phyloP scores from a whole-genome alignment of 2,888 invertebrate genomes.

The Bruchidius siliquastri region DNA sequence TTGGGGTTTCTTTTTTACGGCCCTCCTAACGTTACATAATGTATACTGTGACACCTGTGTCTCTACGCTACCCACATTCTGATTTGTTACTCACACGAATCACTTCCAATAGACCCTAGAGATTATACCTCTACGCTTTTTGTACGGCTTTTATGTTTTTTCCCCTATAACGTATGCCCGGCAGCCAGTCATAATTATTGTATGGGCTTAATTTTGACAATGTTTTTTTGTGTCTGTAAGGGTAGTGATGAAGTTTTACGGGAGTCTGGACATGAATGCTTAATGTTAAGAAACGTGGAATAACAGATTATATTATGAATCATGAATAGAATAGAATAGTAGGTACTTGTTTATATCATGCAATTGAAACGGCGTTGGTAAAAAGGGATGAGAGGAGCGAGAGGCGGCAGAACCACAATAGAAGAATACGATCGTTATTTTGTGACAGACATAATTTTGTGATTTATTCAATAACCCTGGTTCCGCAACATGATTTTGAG shows the following conservation, averaged over 20 bases:
- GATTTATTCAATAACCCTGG: too few relatives aligned
- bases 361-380: too few relatives aligned
- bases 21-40: constrained; percentile 1
- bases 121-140: constrained; percentile 8
- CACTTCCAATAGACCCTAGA: constrained; percentile 17
- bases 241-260: neutral
- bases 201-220: constrained; percentile 20
- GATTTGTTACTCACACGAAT: constrained; percentile 22
- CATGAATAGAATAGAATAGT: too few relatives aligned
- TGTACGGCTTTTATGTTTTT: constrained; percentile 16
- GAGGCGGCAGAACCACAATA: too few relatives aligned
- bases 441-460: too few relatives aligned
- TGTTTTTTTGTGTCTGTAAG: constrained; percentile 13
- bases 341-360: too few relatives aligned
- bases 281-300: neutral
- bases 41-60: constrained; percentile 33
- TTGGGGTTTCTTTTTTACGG: constrained; percentile 26
- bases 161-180: constrained; percentile 6
- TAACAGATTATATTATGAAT: too few relatives aligned
- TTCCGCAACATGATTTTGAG: too few relatives aligned
- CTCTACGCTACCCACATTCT: constrained; percentile 20
- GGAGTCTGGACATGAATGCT: neutral
- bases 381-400: too few relatives aligned
- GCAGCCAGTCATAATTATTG: constrained; percentile 21
- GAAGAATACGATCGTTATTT: too few relatives aligned